Conservation (phyloP, 2,797 vertebrate genomes). For the Stomatorhinus walkeri region DNA sequence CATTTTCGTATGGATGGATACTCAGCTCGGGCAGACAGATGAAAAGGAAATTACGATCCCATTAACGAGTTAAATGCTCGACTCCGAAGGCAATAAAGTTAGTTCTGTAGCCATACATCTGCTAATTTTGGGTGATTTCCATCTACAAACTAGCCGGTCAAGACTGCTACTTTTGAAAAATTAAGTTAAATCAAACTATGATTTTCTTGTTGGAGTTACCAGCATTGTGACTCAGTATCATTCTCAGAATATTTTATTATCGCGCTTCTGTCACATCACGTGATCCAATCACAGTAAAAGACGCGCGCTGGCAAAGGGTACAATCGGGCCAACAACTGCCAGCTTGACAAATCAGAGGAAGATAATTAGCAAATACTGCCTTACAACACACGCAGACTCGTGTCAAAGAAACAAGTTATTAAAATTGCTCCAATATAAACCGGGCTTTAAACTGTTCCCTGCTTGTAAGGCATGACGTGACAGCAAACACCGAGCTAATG, state of each 20-base stretch:
- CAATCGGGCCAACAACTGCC: not conserved
- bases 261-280: not conserved
- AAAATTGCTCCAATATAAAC: not conserved
- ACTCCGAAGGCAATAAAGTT: not conserved
- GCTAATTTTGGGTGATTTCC: not conserved
- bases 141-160: not conserved
- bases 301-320: not conserved
- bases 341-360: not conserved
- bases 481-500: not conserved
- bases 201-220: not conserved
- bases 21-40: not conserved
- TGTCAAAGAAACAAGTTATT: not conserved
- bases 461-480: not conserved
- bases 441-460: not conserved
- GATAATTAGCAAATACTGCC: not conserved
- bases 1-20: not conserved
- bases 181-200: not conserved
- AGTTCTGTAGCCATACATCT: not conserved
- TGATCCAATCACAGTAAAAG: not conserved
- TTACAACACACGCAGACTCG: not conserved
- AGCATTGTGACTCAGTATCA: constrained; percentile 1
- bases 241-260: not conserved
- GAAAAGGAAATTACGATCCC: not conserved
- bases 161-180: not conserved
- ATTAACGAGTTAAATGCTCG: not conserved